Conservation (phyloP, 2,797 vertebrate genomes). For the Acropternis orthonyx region DNA sequence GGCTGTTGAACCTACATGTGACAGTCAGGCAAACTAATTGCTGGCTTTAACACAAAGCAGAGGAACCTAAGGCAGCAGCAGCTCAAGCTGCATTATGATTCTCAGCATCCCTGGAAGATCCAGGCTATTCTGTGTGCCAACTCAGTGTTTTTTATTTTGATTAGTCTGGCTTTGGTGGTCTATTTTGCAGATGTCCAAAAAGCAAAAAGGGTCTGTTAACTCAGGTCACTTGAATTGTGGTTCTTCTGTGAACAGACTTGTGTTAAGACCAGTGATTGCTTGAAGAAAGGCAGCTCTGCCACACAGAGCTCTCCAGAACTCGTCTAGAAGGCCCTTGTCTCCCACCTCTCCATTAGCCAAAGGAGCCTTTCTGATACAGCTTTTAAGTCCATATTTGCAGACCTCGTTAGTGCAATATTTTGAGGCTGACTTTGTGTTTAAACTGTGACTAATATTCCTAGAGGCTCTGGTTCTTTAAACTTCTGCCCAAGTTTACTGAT, state of each 20-base stretch:
- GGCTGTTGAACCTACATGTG: not conserved
- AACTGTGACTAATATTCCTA: constrained; percentile 10
- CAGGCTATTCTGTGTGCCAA: not conserved
- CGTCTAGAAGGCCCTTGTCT: not conserved
- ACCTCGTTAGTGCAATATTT: constrained; percentile 27
- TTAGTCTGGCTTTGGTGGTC: not conserved
- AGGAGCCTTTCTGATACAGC: not conserved
- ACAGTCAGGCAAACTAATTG: not conserved
- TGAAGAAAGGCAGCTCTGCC: not conserved
- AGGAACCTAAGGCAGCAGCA: not conserved
- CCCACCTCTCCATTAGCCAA: not conserved
- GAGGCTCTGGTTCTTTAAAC: constrained; percentile 42
- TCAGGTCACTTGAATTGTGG: not conserved
- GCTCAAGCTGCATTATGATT: not conserved
- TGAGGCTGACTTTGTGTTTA: constrained; percentile 32
- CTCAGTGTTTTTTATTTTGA: not conserved
- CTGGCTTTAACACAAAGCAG: not conserved
- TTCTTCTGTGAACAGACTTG: not conserved
- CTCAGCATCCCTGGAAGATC: not conserved
- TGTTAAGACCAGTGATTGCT: not conserved
- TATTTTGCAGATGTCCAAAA: not conserved
- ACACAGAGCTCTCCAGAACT: not conserved
- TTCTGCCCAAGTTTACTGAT: constrained; percentile 27
- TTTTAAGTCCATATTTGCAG: constrained; percentile 9
- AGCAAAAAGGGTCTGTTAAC: not conserved